Evolutionary conservation across 2,888 invertebrate genomes (phyloP), one percentile per base, ranked within the genome.

Genomic region (Cerastis leucographa): DNA sequence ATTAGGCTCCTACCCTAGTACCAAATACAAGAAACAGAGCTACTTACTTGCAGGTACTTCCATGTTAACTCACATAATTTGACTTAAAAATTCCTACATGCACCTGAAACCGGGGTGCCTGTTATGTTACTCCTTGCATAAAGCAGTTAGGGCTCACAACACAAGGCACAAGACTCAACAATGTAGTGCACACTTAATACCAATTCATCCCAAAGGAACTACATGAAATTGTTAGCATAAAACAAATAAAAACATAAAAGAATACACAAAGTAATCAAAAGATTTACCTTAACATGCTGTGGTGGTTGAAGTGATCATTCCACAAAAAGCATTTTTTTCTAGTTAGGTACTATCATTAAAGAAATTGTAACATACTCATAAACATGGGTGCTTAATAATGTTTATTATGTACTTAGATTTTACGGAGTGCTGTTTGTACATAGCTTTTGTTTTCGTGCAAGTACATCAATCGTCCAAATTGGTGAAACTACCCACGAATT

Each of bases 161-260:
- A 71, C 62, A 71, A 68, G 54, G 82, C 29, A 71, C 61, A 71
- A 71, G 46, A 75, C 25, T 81, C 44, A 85, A 83, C 46, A 85
- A 71, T 40, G 22, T 67, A 49, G 59, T 76, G 65, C 82, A 76
- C 46, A 81, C 81, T 25, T 76, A 82, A 83, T 83, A 65, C 59
- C 11, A 78, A 78, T 56, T 42, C 62, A 80, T 54, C 65, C 72
- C 65, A 84, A 72, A n/a, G n/a, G n/a, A n/a, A 56, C 68, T 51
- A 64, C 44, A 59, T 59, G n/a, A 64, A 40, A 64, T 61, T 19
- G 35, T 73, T 61, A 80, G 35, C 42, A 76, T 65, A 61, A 25
- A 59, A 69, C 35, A 59, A 71, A 35, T 56, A 35, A 44, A 46
- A 49, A 7, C 25, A 56, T 25, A 19, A 49, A 75, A 66, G 44